phyloP scores from a whole-genome alignment of 92 coral and sea anemone genomes.

The Paramuricea clavata region DNA sequence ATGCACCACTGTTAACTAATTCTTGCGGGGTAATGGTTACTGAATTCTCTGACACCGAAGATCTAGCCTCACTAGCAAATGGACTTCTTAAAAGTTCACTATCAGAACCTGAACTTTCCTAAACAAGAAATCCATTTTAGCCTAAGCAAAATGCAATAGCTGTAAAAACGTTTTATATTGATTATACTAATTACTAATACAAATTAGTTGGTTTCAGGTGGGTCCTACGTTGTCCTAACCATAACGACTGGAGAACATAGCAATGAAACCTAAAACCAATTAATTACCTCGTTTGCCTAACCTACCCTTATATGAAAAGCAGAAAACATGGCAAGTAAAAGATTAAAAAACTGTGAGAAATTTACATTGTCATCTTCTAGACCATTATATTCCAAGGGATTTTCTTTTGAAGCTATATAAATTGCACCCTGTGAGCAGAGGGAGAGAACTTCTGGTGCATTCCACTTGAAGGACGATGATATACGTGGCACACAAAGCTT shows the following conservation, averaged over 20 bases:
- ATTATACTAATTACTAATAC: no score
- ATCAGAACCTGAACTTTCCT: slow-evolving; percentile 27
- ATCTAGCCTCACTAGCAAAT: background rate
- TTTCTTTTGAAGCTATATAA: slow-evolving; percentile 43
- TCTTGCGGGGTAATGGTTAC: background rate
- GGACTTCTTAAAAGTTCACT: slow-evolving; percentile 6
- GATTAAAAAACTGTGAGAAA: background rate
- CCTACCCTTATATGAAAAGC: no score
- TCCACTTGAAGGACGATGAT: slow-evolving; percentile 51
- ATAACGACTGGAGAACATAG: no score
- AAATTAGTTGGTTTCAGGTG: no score
- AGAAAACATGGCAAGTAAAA: background rate
- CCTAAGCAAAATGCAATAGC: no score
- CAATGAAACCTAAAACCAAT: no score
- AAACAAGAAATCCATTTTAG: background rate
- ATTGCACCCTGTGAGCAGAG: slow-evolving; percentile 48
- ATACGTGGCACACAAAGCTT: slow-evolving; percentile 45
- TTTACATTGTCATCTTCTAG: slow-evolving; percentile 27
- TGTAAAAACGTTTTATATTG: no score
- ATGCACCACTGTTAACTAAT: slow-evolving; percentile 19
- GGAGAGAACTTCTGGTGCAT: slow-evolving; percentile 57
- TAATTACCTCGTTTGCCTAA: no score
- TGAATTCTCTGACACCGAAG: background rate
- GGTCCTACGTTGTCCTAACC: no score
- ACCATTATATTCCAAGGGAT: background rate